Evolutionary conservation across 2,797 vertebrate genomes (phyloP).

Genomic region (Spinus olivaceus): DNA sequence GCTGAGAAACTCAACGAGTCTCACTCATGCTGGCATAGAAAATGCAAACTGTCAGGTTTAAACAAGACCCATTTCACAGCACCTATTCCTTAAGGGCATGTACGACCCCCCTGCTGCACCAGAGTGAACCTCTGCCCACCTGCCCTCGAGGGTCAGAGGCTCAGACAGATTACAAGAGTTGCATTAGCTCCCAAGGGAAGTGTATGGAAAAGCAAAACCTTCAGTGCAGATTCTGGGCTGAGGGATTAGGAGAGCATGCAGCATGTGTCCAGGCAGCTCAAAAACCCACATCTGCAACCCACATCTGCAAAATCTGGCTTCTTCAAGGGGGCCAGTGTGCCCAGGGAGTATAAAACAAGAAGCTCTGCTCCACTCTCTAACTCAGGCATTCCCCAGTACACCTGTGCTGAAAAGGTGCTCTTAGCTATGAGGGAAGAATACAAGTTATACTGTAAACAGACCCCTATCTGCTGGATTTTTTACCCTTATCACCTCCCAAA

Average conservation of each 20-base stretch:
- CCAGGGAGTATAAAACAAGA: not conserved
- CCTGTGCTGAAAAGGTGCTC: not conserved
- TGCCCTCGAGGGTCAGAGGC: not conserved
- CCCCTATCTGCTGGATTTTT: not conserved
- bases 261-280: not conserved
- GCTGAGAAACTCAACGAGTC: not conserved
- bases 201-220: not conserved
- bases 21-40: not conserved
- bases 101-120: not conserved
- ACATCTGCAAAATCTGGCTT: not conserved
- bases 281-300: too few relatives aligned
- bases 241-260: not conserved
- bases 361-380: not conserved
- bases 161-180: not conserved
- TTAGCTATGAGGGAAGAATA: not conserved
- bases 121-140: not conserved
- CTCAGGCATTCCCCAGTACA: accelerated
- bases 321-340: not conserved
- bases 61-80: not conserved
- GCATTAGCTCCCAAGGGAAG: not conserved
- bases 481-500: not conserved
- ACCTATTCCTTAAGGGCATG: not conserved
- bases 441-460: not conserved
- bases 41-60: not conserved
- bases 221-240: accelerated